phyloP scores from a whole-genome alignment of 2,113 vertebrate species.

The Xiphophorus couchianus region DNA sequence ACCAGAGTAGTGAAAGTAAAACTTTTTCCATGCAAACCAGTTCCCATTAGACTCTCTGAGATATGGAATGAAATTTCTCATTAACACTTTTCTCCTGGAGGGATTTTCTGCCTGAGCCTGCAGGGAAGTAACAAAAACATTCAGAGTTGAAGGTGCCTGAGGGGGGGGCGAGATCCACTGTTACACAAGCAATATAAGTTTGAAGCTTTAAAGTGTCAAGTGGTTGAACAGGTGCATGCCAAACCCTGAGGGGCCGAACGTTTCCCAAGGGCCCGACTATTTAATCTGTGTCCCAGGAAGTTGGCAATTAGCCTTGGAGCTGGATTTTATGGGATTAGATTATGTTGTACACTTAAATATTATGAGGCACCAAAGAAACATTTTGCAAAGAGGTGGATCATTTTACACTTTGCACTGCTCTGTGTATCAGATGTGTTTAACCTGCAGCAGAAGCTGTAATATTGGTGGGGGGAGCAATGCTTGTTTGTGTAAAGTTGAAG shows the following conservation, averaged over 20 bases:
- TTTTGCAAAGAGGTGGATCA: background rate
- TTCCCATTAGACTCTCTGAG: slow-evolving; percentile 52
- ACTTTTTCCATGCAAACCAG: slow-evolving; percentile 40
- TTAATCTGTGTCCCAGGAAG: slow-evolving; percentile 33
- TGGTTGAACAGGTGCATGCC: slow-evolving; percentile 15
- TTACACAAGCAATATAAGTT: slow-evolving; percentile 35
- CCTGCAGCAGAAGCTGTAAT: background rate
- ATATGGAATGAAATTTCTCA: slow-evolving; percentile 54
- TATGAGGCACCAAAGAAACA: slow-evolving; percentile 7
- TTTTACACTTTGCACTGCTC: slow-evolving; percentile 1
- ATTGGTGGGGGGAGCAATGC: background rate
- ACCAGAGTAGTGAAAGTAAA: slow-evolving; percentile 34
- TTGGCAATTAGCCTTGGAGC: slow-evolving; percentile 16
- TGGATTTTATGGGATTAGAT: slow-evolving; percentile 6
- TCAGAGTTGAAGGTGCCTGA: slow-evolving; percentile 2
- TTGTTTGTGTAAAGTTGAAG: too few species aligned
- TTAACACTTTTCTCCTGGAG: slow-evolving; percentile 36
- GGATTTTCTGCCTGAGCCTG: slow-evolving; percentile 5
- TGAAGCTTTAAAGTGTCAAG: slow-evolving; percentile 26
- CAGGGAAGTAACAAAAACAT: slow-evolving; percentile 3
- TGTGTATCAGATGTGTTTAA: background rate
- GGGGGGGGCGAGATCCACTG: slow-evolving; percentile 13
- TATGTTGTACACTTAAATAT: slow-evolving; percentile 25
- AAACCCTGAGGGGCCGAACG: background rate
- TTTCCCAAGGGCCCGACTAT: background rate